Evolutionary conservation across 2,888 invertebrate genomes (phyloP).

Genomic region (Patella depressa): DNA sequence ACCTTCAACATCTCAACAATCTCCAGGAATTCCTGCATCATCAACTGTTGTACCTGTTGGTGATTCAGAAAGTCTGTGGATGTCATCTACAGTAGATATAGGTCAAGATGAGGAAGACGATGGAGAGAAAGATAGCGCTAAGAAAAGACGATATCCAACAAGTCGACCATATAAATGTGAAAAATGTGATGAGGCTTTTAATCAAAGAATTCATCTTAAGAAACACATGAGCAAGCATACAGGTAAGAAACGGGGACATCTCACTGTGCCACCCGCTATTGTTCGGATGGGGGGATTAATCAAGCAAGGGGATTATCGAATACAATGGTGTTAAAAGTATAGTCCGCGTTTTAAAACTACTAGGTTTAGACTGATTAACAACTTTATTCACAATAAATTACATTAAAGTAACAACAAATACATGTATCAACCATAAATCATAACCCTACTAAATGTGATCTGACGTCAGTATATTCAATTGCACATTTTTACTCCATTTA

Average conservation of each 20-base stretch:
- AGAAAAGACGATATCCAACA: conserved; percentile 58
- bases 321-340: too few species aligned
- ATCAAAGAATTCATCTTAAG: conserved; percentile 70
- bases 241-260: conserved; percentile 58
- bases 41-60: not conserved
- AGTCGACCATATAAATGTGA: conserved; percentile 68
- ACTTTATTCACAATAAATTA: too few species aligned
- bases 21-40: not conserved
- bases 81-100: not conserved
- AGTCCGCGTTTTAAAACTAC: too few species aligned
- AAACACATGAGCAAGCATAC: conserved; percentile 71
- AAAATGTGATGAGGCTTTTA: conserved; percentile 67
- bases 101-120: conserved; percentile 9
- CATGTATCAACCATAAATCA: too few species aligned
- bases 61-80: not conserved
- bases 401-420: too few species aligned
- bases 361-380: too few species aligned
- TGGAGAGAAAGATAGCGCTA: conserved; percentile 20
- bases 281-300: too few species aligned
- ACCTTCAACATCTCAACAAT: not conserved
- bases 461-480: too few species aligned
- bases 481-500: too few species aligned
- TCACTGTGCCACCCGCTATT: too few species aligned
- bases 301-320: too few species aligned
- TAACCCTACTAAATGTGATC: too few species aligned